These are phyloP conservation scores for Amorpha juglandis DNA, from an alignment of 2,888 invertebrate species.

Conservation along the genomic window DNA sequence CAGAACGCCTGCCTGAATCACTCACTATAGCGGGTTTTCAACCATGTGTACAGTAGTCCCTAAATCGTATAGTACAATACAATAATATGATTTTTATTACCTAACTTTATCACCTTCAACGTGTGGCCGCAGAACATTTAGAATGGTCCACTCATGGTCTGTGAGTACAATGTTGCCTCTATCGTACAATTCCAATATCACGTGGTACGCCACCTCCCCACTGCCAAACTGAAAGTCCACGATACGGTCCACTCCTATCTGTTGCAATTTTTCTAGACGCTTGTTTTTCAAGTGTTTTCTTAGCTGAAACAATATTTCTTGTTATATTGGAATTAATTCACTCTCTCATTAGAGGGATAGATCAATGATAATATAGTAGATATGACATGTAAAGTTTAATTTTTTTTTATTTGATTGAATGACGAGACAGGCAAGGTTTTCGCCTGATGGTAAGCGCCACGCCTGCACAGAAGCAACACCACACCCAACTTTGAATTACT, in stretches of 20 bases:
- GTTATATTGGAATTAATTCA: neutral
- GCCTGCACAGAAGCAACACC: too few species aligned
- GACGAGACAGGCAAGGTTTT: too few species aligned
- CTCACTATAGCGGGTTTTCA: too few species aligned
- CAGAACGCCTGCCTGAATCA: too few species aligned
- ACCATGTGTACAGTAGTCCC: too few species aligned
- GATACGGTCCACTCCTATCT: conserved; percentile 96
- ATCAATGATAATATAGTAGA: too few species aligned
- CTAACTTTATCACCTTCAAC: conserved; percentile 94
- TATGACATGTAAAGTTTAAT: too few species aligned
- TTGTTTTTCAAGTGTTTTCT: conserved; percentile 98
- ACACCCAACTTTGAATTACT: too few species aligned
- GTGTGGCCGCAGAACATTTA: conserved; percentile 96
- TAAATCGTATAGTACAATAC: too few species aligned
- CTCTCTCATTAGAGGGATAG: too few species aligned
- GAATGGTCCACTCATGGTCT: conserved; percentile 94
- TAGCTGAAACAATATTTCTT: conserved; percentile 83
- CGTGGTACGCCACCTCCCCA: conserved; percentile 96
- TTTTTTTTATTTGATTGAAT: too few species aligned
- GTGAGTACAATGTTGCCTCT: conserved; percentile 97
- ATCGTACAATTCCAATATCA: conserved; percentile 97
- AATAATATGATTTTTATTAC: conserved; percentile 70
- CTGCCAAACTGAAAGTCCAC: conserved; percentile 97
- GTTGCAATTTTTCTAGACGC: conserved; percentile 92
- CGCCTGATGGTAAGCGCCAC: too few species aligned